Percentiles rank a stretch among this genome's conserved stretches.
Conservation (phyloP, 2,797 vertebrate genomes). For the Leuciscus waleckii region DNA sequence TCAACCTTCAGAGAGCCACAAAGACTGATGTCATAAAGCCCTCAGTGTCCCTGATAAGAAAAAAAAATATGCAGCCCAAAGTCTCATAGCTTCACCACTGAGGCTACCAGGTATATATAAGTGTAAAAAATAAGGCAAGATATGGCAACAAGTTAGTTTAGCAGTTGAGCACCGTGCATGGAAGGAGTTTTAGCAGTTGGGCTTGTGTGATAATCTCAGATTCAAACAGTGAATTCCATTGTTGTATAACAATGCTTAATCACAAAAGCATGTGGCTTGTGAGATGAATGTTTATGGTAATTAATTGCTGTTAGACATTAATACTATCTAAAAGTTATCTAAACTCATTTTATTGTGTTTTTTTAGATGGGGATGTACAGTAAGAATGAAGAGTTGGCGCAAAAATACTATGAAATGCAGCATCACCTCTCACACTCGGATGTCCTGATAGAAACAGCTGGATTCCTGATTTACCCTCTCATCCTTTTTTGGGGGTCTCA, state of each 20-base stretch:
- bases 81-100: background rate
- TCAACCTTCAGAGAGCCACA: background rate
- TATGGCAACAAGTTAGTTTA: background rate
- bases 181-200: background rate
- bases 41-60: no score
- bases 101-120: background rate
- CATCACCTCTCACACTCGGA: slow-evolving; percentile 14
- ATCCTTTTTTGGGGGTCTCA: slow-evolving; percentile 25
- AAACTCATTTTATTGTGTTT: background rate
- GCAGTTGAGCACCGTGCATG: background rate
- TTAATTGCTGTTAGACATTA: background rate
- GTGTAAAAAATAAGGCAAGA: background rate
- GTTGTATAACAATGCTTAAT: background rate
- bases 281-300: background rate
- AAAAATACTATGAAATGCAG: slow-evolving; percentile 16
- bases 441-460: slow-evolving; percentile 26
- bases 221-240: background rate
- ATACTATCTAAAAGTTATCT: background rate
- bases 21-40: background rate
- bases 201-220: background rate
- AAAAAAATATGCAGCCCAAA: background rate
- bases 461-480: slow-evolving; percentile 24
- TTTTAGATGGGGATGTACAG: background rate
- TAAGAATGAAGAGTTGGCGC: background rate
- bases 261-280: background rate